phyloP scores from a whole-genome alignment of 2,113 vertebrate species.

The Suncus etruscus region DNA sequence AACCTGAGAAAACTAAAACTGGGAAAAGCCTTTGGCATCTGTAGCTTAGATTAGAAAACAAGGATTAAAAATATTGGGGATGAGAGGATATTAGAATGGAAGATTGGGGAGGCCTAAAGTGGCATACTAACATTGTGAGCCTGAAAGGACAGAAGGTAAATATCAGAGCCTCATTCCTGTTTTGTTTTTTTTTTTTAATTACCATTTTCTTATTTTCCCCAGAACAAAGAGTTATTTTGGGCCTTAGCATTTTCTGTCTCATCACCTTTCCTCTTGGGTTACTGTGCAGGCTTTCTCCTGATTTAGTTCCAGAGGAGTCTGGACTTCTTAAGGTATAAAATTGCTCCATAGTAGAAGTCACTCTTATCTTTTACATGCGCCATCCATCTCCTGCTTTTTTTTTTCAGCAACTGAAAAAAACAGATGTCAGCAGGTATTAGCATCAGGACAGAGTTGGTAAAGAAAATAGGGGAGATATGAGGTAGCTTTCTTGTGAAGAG shows the following conservation, averaged over 20 bases:
- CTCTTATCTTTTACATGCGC: background rate
- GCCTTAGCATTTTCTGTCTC: background rate
- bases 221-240: background rate
- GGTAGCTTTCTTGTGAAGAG: background rate
- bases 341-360: background rate
- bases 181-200: background rate
- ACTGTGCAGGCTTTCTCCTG: background rate
- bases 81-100: background rate
- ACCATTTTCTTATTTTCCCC: background rate
- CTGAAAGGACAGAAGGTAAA: background rate
- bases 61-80: background rate
- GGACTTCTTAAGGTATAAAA: background rate
- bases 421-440: background rate
- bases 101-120: background rate
- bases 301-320: background rate
- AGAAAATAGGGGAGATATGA: background rate
- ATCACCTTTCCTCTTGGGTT: background rate
- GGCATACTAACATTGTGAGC: background rate
- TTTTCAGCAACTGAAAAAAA: background rate
- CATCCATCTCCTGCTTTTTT: background rate
- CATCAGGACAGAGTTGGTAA: background rate
- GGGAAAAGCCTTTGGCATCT: conserved; percentile 24
- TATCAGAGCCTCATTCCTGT: background rate
- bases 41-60: background rate
- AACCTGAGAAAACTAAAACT: background rate